phyloP scores from a whole-genome alignment of 1,140 invertebrate species.

The Oreohelix idahoensis region DNA sequence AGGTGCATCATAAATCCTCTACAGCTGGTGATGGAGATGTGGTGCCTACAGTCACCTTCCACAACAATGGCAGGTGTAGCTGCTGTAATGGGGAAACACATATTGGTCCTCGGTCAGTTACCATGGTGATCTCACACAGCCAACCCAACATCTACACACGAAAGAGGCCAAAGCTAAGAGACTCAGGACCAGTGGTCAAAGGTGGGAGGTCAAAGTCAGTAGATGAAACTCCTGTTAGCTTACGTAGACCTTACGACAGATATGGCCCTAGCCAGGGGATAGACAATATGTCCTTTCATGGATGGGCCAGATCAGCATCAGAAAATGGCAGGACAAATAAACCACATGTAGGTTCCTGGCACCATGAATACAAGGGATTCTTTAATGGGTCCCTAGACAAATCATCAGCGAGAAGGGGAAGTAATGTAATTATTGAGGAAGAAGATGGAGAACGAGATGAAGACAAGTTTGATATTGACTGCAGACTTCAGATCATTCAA shows the following conservation, averaged over 20 bases:
- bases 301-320: not conserved
- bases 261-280: not conserved
- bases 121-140: not conserved
- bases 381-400: not conserved
- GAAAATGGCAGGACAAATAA: not conserved
- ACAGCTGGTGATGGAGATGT: not conserved
- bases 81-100: not conserved
- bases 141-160: not conserved
- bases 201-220: conserved; percentile 1
- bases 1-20: not conserved
- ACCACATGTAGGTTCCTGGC: not conserved
- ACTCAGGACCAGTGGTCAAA: not conserved
- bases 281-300: not conserved
- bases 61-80: not conserved
- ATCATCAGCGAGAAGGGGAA: not conserved
- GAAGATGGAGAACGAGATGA: not conserved
- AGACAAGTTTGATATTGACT: not conserved
- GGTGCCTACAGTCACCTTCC: not conserved
- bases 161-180: not conserved
- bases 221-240: not conserved
- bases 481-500: conserved; percentile 10
- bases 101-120: not conserved
- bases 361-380: not conserved
- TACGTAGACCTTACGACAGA: not conserved
- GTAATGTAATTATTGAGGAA: conserved; percentile 19